Evolutionary conservation across 2,888 invertebrate genomes (phyloP).

Genomic region (Osedax frankpressi): DNA sequence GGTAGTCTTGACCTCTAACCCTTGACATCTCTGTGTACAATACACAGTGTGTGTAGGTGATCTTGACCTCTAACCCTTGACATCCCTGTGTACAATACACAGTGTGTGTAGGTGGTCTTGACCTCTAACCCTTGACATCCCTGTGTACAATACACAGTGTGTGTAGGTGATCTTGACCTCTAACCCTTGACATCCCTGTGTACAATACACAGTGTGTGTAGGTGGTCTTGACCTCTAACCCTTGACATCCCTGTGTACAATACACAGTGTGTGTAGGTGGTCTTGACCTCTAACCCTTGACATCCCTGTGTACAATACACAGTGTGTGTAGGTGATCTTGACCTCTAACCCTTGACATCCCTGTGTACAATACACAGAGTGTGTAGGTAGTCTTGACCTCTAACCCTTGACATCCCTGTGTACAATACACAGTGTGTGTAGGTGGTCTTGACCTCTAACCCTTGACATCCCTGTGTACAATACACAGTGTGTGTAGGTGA

Average conservation of each 20-base stretch:
- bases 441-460: constrained; percentile 48
- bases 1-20: constrained; percentile 48
- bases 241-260: constrained; percentile 49
- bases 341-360: constrained; percentile 49
- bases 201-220: constrained; percentile 48
- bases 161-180: constrained; percentile 48
- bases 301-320: constrained; percentile 49
- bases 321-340: constrained; percentile 47
- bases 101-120: constrained; percentile 47
- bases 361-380: constrained; percentile 48
- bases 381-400: constrained; percentile 48
- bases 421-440: constrained; percentile 48
- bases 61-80: constrained; percentile 49
- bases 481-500: constrained; percentile 47
- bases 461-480: constrained; percentile 49
- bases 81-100: constrained; percentile 49
- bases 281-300: constrained; percentile 49
- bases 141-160: constrained; percentile 48
- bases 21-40: constrained; percentile 49
- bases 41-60: constrained; percentile 47
- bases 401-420: constrained; percentile 50
- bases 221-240: constrained; percentile 48
- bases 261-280: constrained; percentile 47
- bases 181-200: constrained; percentile 50
- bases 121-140: constrained; percentile 49